phyloP scores from a whole-genome alignment of 2,797 vertebrate genomes.

The Rhinatrema bivittatum region DNA sequence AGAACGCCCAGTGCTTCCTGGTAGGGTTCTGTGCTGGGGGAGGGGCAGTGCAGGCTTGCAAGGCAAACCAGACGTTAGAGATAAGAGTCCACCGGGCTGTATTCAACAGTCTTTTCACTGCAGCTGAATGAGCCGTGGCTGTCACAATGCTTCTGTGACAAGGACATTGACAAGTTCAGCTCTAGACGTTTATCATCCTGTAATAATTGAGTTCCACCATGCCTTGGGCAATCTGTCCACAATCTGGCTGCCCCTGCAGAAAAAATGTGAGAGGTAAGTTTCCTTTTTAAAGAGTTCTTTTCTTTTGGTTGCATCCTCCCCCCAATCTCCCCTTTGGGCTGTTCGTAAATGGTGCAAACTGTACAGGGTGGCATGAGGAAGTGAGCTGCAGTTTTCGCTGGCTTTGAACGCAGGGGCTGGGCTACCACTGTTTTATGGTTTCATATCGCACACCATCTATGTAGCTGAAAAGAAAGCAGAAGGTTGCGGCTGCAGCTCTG shows the following conservation, averaged over 20 bases:
- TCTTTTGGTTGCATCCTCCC: no score
- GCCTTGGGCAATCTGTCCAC: constrained; percentile 37
- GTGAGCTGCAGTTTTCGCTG: neutral
- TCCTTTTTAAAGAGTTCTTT: neutral
- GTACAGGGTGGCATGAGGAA: neutral
- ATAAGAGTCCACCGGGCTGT: constrained; percentile 41
- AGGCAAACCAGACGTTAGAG: constrained; percentile 44
- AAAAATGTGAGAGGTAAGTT: constrained; percentile 62
- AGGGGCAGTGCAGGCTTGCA: constrained; percentile 45
- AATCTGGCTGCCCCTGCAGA: constrained; percentile 48
- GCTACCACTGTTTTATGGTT: neutral
- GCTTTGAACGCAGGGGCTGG: neutral
- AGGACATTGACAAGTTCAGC: constrained; percentile 20
- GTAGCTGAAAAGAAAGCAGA: constrained; percentile 3
- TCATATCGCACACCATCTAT: neutral
- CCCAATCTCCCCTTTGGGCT: neutral
- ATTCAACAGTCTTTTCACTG: constrained; percentile 28
- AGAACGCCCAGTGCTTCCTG: constrained; percentile 53
- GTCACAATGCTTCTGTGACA: constrained; percentile 47
- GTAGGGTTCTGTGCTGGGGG: constrained; percentile 42
- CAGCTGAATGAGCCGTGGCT: constrained; percentile 41
- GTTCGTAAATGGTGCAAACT: neutral
- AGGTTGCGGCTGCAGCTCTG: constrained; percentile 22
- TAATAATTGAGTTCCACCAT: constrained; percentile 34
- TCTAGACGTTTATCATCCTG: neutral